Conservation (phyloP, 1,140 invertebrate species). For the Brachionus koreanus region DNA sequence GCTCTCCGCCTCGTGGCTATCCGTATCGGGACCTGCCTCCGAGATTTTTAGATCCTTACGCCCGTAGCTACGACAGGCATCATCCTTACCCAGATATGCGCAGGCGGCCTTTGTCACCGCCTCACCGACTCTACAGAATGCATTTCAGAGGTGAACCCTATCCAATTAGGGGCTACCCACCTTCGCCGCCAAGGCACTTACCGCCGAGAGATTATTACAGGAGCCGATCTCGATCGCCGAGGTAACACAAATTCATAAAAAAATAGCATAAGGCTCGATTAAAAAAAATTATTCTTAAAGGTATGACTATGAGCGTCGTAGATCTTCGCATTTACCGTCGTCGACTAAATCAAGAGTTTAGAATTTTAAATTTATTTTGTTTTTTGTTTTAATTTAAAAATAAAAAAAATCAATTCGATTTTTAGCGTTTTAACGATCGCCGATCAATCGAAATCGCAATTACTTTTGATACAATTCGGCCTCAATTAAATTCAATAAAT, state of each 20-base stretch:
- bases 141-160: background rate
- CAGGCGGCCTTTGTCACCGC: background rate
- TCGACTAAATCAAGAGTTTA: background rate
- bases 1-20: background rate
- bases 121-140: background rate
- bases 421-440: background rate
- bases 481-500: too few relatives aligned
- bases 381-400: background rate
- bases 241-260: background rate
- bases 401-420: background rate
- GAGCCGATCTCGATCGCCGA: background rate
- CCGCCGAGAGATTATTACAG: slow-evolving; percentile 15
- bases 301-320: background rate
- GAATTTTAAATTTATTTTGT: background rate
- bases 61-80: background rate
- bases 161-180: background rate
- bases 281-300: background rate
- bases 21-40: background rate
- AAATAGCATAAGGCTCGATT: background rate
- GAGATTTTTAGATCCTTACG: background rate
- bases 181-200: background rate
- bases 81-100: background rate
- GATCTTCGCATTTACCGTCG: background rate
- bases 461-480: background rate
- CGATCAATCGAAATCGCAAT: background rate